These are phyloP conservation scores for Shargacucullia verbasci DNA, from an alignment of 2,888 invertebrate genomes.

Conservation along the genomic window DNA sequence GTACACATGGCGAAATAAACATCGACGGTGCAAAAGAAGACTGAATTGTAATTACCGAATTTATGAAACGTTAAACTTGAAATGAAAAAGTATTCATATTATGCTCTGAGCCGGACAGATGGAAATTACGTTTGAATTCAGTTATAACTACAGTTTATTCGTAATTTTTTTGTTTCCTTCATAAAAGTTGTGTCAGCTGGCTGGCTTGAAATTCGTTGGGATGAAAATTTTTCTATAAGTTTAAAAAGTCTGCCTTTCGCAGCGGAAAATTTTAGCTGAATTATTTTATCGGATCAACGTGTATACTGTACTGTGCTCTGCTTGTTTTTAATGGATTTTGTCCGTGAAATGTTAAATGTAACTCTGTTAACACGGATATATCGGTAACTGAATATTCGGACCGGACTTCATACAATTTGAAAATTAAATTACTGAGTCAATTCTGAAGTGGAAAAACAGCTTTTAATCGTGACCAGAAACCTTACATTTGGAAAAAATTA, in stretches of 20 bases:
- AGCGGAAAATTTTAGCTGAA: constrained; percentile 30
- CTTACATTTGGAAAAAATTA: no score
- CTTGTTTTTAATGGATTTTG: constrained; percentile 8
- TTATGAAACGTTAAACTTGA: constrained; percentile 39
- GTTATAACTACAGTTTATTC: constrained; percentile 58
- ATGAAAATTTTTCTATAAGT: constrained; percentile 42
- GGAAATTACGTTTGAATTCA: constrained; percentile 59
- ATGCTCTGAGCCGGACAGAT: constrained; percentile 50
- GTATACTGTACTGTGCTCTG: background rate
- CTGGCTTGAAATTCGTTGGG: constrained; percentile 35
- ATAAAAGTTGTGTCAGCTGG: constrained; percentile 56
- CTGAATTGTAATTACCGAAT: constrained; percentile 51
- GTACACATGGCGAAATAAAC: constrained; percentile 20
- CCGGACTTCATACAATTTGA: no score
- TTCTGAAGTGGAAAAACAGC: no score
- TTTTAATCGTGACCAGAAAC: no score
- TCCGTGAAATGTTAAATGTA: background rate
- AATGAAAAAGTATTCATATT: constrained; percentile 55
- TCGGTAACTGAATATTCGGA: background rate
- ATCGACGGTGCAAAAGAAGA: constrained; percentile 15
- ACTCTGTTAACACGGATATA: background rate
- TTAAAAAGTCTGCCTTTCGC: constrained; percentile 32
- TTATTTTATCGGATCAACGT: constrained; percentile 32
- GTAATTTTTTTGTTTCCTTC: constrained; percentile 50
- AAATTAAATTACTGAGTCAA: no score